Evolutionary conservation across 2,797 vertebrate genomes (phyloP), one percentile per base, ranked within the genome.

Genomic region (Gadopsis marmoratus): DNA sequence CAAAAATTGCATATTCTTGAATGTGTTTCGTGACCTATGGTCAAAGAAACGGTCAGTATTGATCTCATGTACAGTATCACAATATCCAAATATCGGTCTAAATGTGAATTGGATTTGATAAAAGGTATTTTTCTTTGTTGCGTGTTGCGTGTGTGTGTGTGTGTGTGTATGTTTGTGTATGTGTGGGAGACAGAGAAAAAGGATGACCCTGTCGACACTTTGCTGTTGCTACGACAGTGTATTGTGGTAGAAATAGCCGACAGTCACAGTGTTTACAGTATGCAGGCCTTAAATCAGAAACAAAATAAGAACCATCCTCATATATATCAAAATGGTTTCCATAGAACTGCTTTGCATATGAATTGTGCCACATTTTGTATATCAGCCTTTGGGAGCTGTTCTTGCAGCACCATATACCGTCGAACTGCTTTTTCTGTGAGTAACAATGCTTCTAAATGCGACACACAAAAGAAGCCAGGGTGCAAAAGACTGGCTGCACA

Each of bases 191-290:
- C 26, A 35, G 47, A 62, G 10, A 63, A 37, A 61, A 73, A 31
- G n/a, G 16, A 72, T 53, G 54, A 14, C 23, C 43, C 68, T 79
- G 64, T 86, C 62, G 59, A 86, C 59, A 73, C 59, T 11, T 47
- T 39, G 64, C 41, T 78, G 84, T 77, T 80, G 77, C 65, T 50
- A 21, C 48, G 56, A 67, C 54, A 35, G 33, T 65, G 63, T 21
- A 59, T 58, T 68, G 51, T 64, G 59, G 54, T 61, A 66, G 54
- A 79, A 79, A 79, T 26, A 35, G 7, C 7, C 56, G 50, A 29
- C 23, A 56, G 47, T 29, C 45, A 37, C 23, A 58, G 3, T 31
- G 53, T 75, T 66, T 45, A 51, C 66, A 59, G 31, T 4, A 0
- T 33, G 19, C 2, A 3, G 37, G 39, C 23, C 21, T 64, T 31